Percentiles rank a stretch among this genome's conserved stretches.
These are phyloP conservation scores for Cynocephalus volans DNA, from an alignment of 2,113 vertebrate genomes.

Conservation along the genomic window DNA sequence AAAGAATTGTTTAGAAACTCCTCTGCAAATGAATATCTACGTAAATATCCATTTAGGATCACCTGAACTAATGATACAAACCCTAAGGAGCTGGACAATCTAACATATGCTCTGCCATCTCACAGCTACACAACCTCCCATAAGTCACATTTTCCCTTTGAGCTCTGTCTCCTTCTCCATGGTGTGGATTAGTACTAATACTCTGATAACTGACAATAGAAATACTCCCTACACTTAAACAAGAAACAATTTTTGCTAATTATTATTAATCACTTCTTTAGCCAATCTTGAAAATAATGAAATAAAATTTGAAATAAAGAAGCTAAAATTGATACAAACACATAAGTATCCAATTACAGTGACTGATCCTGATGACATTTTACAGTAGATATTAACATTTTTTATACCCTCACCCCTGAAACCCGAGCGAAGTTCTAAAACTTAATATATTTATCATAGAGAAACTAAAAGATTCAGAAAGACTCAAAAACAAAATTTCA, in stretches of 20 bases:
- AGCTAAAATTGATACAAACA: constrained; percentile 37
- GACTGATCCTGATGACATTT: not conserved
- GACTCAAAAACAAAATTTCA: constrained; percentile 58
- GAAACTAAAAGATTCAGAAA: constrained; percentile 46
- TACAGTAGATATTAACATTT: not conserved
- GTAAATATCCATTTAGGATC: not conserved
- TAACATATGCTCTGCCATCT: not conserved
- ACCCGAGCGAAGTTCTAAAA: constrained; percentile 17
- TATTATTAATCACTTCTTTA: constrained; percentile 11
- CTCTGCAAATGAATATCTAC: not conserved
- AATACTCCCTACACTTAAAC: constrained; percentile 4
- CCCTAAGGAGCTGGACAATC: not conserved
- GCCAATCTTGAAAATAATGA: constrained; percentile 38
- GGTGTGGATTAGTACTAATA: not conserved
- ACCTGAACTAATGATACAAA: not conserved
- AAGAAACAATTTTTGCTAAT: constrained; percentile 8
- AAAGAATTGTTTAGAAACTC: constrained; percentile 1
- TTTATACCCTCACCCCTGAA: not conserved
- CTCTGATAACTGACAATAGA: not conserved
- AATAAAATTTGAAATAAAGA: constrained; percentile 43
- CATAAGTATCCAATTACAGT: not conserved
- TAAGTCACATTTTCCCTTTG: not conserved
- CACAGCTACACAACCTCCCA: not conserved
- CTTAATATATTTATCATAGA: constrained; percentile 21
- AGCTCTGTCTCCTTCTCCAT: not conserved